phyloP scores from a whole-genome alignment of 2,113 vertebrate species.

The Spea bombifrons region DNA sequence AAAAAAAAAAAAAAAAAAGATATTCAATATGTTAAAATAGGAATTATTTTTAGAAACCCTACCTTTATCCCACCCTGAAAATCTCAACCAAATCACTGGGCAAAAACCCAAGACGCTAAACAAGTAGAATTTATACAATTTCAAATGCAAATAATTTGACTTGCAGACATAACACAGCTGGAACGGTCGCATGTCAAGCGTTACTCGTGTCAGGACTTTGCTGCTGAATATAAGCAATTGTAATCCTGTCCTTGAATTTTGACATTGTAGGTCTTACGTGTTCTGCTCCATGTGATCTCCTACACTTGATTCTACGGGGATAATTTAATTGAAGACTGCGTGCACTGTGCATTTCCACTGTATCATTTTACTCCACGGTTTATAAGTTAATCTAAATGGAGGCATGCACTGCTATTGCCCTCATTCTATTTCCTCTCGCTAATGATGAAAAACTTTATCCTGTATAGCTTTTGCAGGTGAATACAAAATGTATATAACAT shows the following conservation, averaged over 20 bases:
- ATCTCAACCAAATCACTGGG: constrained; percentile 68
- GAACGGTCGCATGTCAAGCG: constrained; percentile 69
- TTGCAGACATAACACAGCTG: constrained; percentile 68
- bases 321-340: constrained; percentile 6
- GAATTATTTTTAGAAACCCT: neutral
- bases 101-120: constrained; percentile 55
- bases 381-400: neutral
- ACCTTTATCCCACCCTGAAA: constrained; percentile 1
- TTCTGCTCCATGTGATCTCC: constrained; percentile 14
- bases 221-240: constrained; percentile 22
- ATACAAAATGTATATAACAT: too few species aligned
- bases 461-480: too few species aligned
- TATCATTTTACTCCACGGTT: constrained; percentile 7
- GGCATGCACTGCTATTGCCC: neutral
- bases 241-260: constrained; percentile 23
- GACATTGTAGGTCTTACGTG: constrained; percentile 8
- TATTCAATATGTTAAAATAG: too few species aligned
- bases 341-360: constrained; percentile 1
- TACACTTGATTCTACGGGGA: constrained; percentile 20
- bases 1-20: too few species aligned
- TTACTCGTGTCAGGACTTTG: constrained; percentile 61
- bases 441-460: neutral
- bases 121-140: constrained; percentile 68
- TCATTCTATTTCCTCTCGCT: neutral
- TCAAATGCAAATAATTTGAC: constrained; percentile 69